These are phyloP conservation scores for Onthophagus sagittarius DNA, from an alignment of 2,888 invertebrate genomes.

Conservation along the genomic window DNA sequence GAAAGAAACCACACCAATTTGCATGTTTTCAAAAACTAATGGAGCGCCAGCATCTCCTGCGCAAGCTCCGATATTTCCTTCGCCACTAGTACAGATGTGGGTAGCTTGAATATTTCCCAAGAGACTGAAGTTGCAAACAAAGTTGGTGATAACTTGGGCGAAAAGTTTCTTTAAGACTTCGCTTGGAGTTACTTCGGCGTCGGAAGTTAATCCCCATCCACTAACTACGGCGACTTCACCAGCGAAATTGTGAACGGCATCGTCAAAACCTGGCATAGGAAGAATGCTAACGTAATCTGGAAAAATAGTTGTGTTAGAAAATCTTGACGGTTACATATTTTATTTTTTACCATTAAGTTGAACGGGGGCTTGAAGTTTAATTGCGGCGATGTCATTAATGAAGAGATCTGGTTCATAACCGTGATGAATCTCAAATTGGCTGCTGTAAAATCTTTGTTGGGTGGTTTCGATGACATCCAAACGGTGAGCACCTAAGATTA, in stretches of 20 bases:
- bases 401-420: constrained; percentile 32
- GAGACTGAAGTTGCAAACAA: constrained; percentile 17
- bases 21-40: constrained; percentile 5
- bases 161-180: constrained; percentile 12
- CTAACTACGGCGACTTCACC: constrained; percentile 15
- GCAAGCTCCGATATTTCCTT: constrained; percentile 17
- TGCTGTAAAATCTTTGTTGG: constrained; percentile 30
- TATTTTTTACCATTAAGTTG: constrained; percentile 10
- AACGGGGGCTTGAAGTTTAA: constrained; percentile 12
- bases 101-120: constrained; percentile 11
- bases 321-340: not conserved
- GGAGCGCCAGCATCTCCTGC: constrained; percentile 21
- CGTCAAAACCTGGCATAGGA: constrained; percentile 9
- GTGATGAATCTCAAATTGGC: constrained; percentile 26
- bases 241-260: constrained; percentile 9
- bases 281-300: constrained; percentile 14
- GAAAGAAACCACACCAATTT: constrained; percentile 4
- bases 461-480: constrained; percentile 37
- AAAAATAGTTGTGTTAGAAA: not conserved
- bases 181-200: not conserved
- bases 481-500: constrained; percentile 37
- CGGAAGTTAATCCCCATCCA: constrained; percentile 19
- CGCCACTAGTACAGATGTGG: constrained; percentile 19
- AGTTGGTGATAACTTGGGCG: constrained; percentile 15
- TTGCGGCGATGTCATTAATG: constrained; percentile 47